These are phyloP conservation scores for Helicoverpa assulta DNA, from an alignment of 2,888 invertebrate genomes.

Conservation along the genomic window DNA sequence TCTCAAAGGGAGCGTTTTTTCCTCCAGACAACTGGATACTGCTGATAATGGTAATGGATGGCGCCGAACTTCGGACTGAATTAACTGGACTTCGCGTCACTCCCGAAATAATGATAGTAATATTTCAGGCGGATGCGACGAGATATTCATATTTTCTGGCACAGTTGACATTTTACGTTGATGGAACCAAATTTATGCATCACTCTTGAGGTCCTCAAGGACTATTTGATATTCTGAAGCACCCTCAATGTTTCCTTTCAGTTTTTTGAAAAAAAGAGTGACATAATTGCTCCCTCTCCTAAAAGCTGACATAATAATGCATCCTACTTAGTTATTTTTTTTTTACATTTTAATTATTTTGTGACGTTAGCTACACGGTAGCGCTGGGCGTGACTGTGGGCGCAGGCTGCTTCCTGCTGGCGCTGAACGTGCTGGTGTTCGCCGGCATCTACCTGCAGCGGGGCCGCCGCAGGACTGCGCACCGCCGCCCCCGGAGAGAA, in stretches of 20 bases:
- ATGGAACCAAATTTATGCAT: constrained; percentile 64
- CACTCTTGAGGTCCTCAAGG: constrained; percentile 43
- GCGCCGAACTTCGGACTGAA: constrained; percentile 68
- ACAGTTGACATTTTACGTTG: constrained; percentile 50
- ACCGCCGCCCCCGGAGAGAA: constrained; percentile 76
- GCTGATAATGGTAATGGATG: constrained; percentile 81
- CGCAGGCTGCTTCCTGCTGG: constrained; percentile 93
- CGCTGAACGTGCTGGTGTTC: constrained; percentile 93
- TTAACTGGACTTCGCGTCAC: constrained; percentile 71
- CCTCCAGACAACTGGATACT: constrained; percentile 69
- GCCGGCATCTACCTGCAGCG: constrained; percentile 94
- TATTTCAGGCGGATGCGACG: constrained; percentile 64
- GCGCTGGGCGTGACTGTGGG: constrained; percentile 94
- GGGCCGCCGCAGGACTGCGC: constrained; percentile 87
- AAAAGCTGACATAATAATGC: neutral
- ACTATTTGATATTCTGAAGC: constrained; percentile 47
- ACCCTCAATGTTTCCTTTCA: constrained; percentile 26
- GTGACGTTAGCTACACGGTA: constrained; percentile 91
- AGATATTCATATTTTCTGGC: constrained; percentile 58
- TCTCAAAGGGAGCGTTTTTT: constrained; percentile 70
- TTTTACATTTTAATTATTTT: neutral
- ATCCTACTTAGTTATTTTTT: constrained; percentile 6
- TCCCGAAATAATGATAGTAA: constrained; percentile 67
- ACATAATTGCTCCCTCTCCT: neutral
- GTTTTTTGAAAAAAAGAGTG: constrained; percentile 28